Evolutionary conservation across 2,797 vertebrate species (phyloP).

Genomic region (Brachymystax lenok): DNA sequence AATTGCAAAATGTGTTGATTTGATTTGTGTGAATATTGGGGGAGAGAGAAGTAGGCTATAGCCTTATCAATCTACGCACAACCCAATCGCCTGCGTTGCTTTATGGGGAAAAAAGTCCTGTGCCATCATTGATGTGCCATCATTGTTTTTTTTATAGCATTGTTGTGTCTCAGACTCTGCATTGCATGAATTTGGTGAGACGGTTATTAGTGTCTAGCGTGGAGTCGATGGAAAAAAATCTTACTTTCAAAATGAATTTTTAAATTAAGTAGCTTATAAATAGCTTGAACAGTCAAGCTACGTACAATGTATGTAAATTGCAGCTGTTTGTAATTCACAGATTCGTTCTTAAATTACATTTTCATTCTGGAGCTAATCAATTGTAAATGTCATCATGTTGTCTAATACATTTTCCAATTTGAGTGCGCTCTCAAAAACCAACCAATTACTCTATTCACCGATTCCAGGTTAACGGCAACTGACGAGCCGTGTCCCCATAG

Average conservation of each 20-base stretch:
- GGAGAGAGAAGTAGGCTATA: background rate
- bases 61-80: conserved; percentile 23
- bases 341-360: background rate
- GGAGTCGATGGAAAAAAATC: background rate
- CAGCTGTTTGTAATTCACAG: background rate
- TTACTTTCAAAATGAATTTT: background rate
- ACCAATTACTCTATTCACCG: conserved; percentile 66
- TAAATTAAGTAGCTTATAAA: background rate
- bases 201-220: conserved; percentile 8
- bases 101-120: conserved; percentile 46
- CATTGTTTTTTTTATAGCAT: conserved; percentile 45
- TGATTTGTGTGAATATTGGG: background rate
- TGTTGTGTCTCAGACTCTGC: conserved; percentile 40
- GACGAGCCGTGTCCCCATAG: conserved; percentile 59
- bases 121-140: conserved; percentile 53
- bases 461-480: conserved; percentile 74
- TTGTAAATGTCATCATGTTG: conserved; percentile 34
- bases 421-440: conserved; percentile 35
- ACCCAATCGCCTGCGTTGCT: conserved; percentile 51
- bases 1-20: conserved; percentile 27
- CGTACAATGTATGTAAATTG: background rate
- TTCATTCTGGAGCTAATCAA: background rate
- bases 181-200: conserved; percentile 32
- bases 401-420: conserved; percentile 38
- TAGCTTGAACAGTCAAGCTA: background rate